A percentile compares a stretch with the other conserved stretches of the same genome.
These are phyloP conservation scores for Drosophila formosana DNA, from an alignment of 2,888 invertebrate genomes.

Conservation along the genomic window DNA sequence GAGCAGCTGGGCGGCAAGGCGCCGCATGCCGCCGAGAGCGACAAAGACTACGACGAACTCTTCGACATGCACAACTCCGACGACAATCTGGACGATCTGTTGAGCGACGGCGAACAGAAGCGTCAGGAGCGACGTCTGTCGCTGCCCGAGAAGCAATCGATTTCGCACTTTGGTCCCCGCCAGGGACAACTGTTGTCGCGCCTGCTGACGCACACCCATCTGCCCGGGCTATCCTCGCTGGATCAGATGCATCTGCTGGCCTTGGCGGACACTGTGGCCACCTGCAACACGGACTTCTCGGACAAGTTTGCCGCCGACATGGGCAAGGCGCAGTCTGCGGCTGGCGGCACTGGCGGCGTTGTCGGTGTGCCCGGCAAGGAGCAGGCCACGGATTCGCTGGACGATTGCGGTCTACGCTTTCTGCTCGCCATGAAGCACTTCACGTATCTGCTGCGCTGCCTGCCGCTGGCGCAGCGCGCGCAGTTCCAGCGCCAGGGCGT, in stretches of 20 bases:
- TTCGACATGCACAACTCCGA: conserved; percentile 94
- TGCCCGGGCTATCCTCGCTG: conserved; percentile 97
- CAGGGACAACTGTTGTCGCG: conserved; percentile 94
- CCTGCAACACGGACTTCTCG: conserved; percentile 95
- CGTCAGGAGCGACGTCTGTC: conserved; percentile 88
- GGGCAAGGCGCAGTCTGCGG: conserved; percentile 86
- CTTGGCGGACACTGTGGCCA: conserved; percentile 98
- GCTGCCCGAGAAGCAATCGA: conserved; percentile 90
- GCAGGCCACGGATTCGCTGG: conserved; percentile 90
- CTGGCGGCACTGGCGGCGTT: conserved; percentile 82
- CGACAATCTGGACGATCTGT: conserved; percentile 92
- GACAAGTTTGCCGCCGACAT: conserved; percentile 91
- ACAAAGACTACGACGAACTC: conserved; percentile 93
- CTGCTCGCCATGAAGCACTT: conserved; percentile 99
- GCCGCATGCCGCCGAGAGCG: conserved; percentile 61
- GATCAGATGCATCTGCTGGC: conserved; percentile 99
- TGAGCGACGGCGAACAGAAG: conserved; percentile 89
- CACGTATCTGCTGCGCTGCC: conserved; percentile 96
- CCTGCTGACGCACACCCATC: conserved; percentile 96
- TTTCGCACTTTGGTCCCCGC: conserved; percentile 94
- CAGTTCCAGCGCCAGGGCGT: conserved; percentile 94
- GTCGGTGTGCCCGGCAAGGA: conserved; percentile 28
- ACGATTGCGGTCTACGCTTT: conserved; percentile 98
- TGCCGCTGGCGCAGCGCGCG: conserved; percentile 95
- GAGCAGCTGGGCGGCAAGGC: conserved; percentile 87